Conservation (phyloP, 2,113 vertebrate species). For the Carollia perspicillata region DNA sequence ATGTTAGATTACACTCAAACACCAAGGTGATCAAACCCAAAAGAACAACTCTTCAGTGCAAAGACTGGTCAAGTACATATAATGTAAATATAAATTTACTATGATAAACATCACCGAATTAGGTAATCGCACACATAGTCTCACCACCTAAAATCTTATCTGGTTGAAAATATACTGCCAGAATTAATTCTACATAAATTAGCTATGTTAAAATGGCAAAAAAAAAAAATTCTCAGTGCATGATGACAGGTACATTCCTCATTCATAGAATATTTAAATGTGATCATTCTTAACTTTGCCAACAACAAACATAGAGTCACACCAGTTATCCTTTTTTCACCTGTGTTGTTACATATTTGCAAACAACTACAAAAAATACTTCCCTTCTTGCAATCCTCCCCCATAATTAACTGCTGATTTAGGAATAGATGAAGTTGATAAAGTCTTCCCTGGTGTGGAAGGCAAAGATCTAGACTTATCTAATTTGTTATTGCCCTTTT, state of each 20-base stretch:
- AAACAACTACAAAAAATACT: not conserved
- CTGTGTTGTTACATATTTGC: not conserved
- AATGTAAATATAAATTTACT: not conserved
- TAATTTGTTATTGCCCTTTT: not conserved
- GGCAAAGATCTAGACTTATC: not conserved
- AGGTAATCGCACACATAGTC: not conserved
- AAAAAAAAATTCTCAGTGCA: not conserved
- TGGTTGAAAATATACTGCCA: not conserved
- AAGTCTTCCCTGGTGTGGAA: not conserved
- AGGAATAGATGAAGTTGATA: not conserved
- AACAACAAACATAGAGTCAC: too few relatives aligned
- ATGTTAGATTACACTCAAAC: slow-evolving; percentile 38
- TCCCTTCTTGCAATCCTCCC: not conserved
- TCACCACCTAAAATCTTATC: not conserved
- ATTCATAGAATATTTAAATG: not conserved
- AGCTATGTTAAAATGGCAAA: too few relatives aligned
- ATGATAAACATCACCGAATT: slow-evolving; percentile 38
- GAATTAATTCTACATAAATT: not conserved
- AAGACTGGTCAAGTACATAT: slow-evolving; percentile 11
- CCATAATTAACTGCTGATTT: not conserved
- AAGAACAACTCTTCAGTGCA: not conserved
- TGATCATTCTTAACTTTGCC: not conserved
- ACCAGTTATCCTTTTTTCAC: too few relatives aligned
- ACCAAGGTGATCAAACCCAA: not conserved
- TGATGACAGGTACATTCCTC: not conserved